Evolutionary conservation across 2,888 invertebrate genomes (phyloP).

Genomic region (Stenoptilia bipunctidactyla): DNA sequence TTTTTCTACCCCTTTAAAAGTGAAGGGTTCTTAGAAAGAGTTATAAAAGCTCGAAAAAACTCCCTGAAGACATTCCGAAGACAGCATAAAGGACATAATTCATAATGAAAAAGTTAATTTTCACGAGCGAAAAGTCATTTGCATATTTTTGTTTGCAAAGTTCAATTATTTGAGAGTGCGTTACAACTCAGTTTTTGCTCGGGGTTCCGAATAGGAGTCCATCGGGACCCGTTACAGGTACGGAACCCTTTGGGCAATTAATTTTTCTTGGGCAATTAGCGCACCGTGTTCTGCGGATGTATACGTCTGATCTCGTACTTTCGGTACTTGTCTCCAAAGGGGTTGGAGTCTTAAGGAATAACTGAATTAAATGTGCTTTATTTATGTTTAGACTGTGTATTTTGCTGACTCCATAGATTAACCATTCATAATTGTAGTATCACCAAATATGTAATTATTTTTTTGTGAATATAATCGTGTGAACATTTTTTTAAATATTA

Average conservation of each 20-base stretch:
- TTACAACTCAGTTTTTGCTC: conserved; percentile 38
- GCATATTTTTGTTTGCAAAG: conserved; percentile 60
- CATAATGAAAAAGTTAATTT: conserved; percentile 72
- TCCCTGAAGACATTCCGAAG: conserved; percentile 56
- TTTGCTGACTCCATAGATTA: no score
- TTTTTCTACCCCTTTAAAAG: conserved; percentile 26
- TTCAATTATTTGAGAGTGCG: conserved; percentile 55
- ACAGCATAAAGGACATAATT: conserved; percentile 63
- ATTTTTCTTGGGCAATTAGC: conserved; percentile 68
- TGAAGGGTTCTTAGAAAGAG: conserved; percentile 28
- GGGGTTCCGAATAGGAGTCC: conserved; percentile 41
- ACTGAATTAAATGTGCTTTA: no score
- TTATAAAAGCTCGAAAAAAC: conserved; percentile 62
- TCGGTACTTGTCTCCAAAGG: background rate
- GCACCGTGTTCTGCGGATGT: conserved; percentile 34
- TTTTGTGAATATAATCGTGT: no score
- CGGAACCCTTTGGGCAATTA: conserved; percentile 62
- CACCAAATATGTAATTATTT: no score
- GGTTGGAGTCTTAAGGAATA: no score
- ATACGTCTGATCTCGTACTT: conserved; percentile 36
- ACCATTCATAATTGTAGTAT: no score
- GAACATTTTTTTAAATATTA: no score
- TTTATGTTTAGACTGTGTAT: no score
- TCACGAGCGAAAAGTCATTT: conserved; percentile 54
- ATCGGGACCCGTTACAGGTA: conserved; percentile 43